Conservation (phyloP, 2,888 invertebrate genomes). For the Balanococcus diminutus region DNA sequence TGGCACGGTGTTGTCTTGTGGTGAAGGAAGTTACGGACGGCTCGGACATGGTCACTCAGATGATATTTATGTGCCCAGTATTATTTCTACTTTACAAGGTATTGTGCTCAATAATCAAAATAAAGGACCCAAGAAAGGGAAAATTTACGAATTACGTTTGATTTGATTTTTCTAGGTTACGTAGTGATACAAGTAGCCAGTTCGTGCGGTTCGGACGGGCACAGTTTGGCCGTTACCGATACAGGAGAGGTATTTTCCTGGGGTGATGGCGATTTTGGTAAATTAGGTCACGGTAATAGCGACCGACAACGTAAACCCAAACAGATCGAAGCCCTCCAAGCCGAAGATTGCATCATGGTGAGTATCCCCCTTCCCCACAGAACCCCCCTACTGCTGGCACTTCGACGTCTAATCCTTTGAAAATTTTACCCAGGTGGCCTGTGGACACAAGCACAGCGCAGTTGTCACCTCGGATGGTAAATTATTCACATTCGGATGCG, state of each 20-base stretch:
- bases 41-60: constrained; percentile 71
- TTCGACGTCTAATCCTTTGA: constrained; percentile 57
- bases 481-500: constrained; percentile 71
- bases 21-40: constrained; percentile 71
- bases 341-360: constrained; percentile 68
- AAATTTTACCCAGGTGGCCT: constrained; percentile 63
- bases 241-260: constrained; percentile 72
- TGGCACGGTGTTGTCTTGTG: constrained; percentile 70
- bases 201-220: constrained; percentile 71
- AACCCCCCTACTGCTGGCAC: too few relatives aligned
- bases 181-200: constrained; percentile 69
- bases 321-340: constrained; percentile 69
- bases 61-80: constrained; percentile 67
- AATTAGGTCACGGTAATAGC: constrained; percentile 71
- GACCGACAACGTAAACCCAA: constrained; percentile 69
- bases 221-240: constrained; percentile 70
- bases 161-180: constrained; percentile 64
- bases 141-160: background rate
- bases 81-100: constrained; percentile 68
- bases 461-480: constrained; percentile 70
- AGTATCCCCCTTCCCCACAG: too few relatives aligned
- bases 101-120: too few relatives aligned
- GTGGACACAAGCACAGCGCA: constrained; percentile 71
- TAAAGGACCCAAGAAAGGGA: too few relatives aligned
- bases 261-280: constrained; percentile 73